Percentiles rank a stretch among this genome's conserved stretches.
Evolutionary conservation across 2,888 invertebrate species (phyloP).

Genomic region (Eurytoma californica): DNA sequence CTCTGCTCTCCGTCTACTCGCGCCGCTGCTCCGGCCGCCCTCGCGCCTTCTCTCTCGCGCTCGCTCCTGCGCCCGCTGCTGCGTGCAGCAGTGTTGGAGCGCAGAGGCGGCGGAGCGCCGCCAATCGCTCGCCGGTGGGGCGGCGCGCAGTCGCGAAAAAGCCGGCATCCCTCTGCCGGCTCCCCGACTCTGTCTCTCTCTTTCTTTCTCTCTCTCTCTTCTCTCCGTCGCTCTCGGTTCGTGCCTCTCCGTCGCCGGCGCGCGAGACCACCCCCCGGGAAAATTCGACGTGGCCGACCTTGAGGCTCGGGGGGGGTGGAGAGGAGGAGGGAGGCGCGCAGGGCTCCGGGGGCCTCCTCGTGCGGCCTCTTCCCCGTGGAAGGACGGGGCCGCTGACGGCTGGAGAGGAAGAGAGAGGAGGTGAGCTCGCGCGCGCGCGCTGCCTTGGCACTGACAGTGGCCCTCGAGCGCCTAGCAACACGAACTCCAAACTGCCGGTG

Average conservation of each 20-base stretch:
- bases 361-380: slow-evolving; percentile 33
- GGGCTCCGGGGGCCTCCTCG: slow-evolving; percentile 29
- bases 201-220: neutral
- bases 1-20: neutral
- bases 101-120: slow-evolving; percentile 14
- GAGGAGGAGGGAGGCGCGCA: no score
- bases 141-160: slow-evolving; percentile 54
- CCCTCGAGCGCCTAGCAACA: slow-evolving; percentile 73
- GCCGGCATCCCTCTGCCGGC: slow-evolving; percentile 45
- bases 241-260: neutral
- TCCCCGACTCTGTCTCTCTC: slow-evolving; percentile 15
- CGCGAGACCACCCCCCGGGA: slow-evolving; percentile 18
- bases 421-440: slow-evolving; percentile 58
- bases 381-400: neutral
- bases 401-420: slow-evolving; percentile 13
- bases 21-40: neutral
- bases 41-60: neutral
- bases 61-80: neutral
- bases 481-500: slow-evolving; percentile 64
- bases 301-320: neutral
- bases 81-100: neutral
- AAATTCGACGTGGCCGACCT: slow-evolving; percentile 19
- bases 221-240: slow-evolving; percentile 4
- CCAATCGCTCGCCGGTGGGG: slow-evolving; percentile 21
- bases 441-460: slow-evolving; percentile 74